Evolutionary conservation across 1,140 invertebrate species (phyloP).

Genomic region (Papilio machaon): DNA sequence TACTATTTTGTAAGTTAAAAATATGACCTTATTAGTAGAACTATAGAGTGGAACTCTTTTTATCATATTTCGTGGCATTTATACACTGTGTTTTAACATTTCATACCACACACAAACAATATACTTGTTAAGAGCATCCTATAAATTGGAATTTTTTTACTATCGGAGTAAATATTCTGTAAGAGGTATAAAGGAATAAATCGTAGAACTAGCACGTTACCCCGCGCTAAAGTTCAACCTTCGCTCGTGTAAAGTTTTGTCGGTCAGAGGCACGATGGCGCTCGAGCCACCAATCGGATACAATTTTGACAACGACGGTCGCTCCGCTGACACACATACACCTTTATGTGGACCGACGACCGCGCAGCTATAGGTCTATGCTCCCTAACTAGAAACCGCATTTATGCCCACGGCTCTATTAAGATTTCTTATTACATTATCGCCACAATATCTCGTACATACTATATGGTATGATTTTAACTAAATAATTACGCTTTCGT

Average conservation of each 20-base stretch:
- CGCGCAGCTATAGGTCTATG: background rate
- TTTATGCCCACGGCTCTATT: background rate
- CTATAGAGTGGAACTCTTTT: no score
- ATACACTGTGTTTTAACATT: background rate
- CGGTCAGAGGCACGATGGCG: conserved; percentile 13
- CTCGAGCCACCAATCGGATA: conserved; percentile 1
- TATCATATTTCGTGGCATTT: no score
- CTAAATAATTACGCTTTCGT: no score
- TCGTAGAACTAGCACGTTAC: background rate
- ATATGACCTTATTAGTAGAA: no score
- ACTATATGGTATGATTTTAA: no score
- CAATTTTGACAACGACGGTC: conserved; percentile 8
- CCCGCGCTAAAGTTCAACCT: conserved; percentile 6
- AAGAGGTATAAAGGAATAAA: background rate
- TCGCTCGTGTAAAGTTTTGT: conserved; percentile 22
- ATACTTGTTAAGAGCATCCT: background rate
- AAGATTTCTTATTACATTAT: background rate
- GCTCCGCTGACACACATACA: conserved; percentile 9
- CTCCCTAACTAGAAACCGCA: conserved; percentile 3
- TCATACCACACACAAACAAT: background rate
- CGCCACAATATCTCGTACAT: no score
- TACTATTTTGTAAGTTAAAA: no score
- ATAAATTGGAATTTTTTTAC: background rate
- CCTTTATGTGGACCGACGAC: background rate
- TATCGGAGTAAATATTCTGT: background rate